Base-by-base conservation (phyloP, 92 coral and sea anemone genomes). In the Desmophyllum pertusum region DNA sequence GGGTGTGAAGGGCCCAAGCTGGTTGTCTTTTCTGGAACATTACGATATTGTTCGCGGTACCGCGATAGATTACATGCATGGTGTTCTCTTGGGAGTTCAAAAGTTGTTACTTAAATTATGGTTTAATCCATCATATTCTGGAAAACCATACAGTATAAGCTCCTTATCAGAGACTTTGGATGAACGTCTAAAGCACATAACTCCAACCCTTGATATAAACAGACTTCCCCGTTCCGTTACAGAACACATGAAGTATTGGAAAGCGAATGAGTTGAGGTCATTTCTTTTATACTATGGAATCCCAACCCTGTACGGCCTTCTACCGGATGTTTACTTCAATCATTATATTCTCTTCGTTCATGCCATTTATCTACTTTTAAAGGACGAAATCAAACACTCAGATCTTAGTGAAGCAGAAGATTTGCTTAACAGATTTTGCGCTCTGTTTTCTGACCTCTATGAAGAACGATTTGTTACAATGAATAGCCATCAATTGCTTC, bases 401-500 rank as follows among this genome's bases (percentile, higher is more conserved):
- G 80, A 82, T 6, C 68, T 82, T 14, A 8, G 73, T 10, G 70
- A 82, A 52, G 79, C 80, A 3, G 86, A 71, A 72, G 46, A 45
- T 40, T 73, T 70, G 59, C 81, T 70, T 7, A 35, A 53, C 76
- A 29, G 25, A 13, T 81, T 80, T 70, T 87, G 91, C 69, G 59
- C 39, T 10, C 3, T 27, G 4, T 70, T 91, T 33, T 43, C 62
- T 39, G 14, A 31, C 11, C 2, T 91, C 29, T 91, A 91, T 61
- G 72, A 80, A 25, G 76, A 64, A 33, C 27, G 89, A 14, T 91
- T 63, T 77, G 55, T 53, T 63, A 87, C 94, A 13, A 50, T 83
- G 42, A 91, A 91, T 42, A 39, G 87, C 14, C 91, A 87, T 68
- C 88, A 83, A 51, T 80, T 87, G 18, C 77, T 90, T 39, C 93